Evolutionary conservation across 2,797 vertebrate species (phyloP).

Genomic region (Girardinus metallicus): DNA sequence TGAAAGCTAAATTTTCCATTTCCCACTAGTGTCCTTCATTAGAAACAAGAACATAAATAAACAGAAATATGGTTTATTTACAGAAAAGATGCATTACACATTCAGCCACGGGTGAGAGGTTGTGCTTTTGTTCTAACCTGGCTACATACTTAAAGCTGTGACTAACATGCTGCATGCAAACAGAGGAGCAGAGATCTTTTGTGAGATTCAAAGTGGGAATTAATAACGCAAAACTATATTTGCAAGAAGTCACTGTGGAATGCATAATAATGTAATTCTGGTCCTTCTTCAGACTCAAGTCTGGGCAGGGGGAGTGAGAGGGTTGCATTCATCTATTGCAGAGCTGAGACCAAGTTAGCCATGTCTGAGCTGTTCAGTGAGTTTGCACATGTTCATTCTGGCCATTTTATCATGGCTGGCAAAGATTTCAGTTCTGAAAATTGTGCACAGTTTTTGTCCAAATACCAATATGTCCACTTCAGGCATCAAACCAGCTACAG

Average conservation of each 20-base stretch:
- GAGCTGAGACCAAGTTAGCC: neutral
- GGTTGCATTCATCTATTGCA: neutral
- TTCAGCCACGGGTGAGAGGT: neutral
- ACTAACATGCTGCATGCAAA: neutral
- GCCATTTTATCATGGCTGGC: neutral
- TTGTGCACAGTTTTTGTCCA: neutral
- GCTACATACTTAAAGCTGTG: neutral
- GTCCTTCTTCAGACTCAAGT: neutral
- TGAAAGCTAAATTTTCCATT: neutral
- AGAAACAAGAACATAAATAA: neutral
- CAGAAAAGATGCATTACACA: neutral
- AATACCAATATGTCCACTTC: neutral
- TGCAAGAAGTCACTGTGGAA: neutral
- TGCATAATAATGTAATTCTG: neutral
- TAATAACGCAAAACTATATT: neutral
- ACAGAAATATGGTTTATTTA: neutral
- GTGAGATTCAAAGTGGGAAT: neutral
- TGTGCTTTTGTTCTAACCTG: neutral
- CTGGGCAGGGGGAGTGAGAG: neutral
- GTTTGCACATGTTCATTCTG: neutral
- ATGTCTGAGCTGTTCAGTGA: neutral
- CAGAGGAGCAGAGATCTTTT: neutral
- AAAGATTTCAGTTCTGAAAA: neutral
- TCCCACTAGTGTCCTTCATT: neutral
- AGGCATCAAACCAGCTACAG: neutral